Evolutionary conservation across 2,113 vertebrate genomes (phyloP), one percentile per base, ranked within the genome.

Genomic region (Salvelinus alpinus): DNA sequence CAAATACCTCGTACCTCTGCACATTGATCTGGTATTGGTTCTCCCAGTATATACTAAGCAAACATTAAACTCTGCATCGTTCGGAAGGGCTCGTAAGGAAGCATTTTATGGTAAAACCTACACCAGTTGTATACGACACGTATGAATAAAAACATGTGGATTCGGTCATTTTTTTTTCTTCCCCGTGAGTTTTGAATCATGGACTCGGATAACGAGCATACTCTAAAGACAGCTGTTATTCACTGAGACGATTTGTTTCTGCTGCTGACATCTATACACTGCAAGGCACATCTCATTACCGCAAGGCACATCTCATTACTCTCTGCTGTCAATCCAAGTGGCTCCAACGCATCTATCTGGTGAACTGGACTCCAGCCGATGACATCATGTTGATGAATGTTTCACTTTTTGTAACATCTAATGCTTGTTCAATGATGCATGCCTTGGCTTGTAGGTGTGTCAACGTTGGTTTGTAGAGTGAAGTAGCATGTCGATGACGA

Each of bases 241-340:
- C 76, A 70, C 75, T 20, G 22, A 66, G 64, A 57, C 29, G 59
- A 71, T 73, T 75, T 80, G 67, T 14, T 74, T 79, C 70, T 44
- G 59, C 76, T 76, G 73, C 71, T 83, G 72, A 77, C 69, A 64
- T 67, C 44, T 48, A 29, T 11, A 44, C 38, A 44, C 38, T 0
- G 38, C 38, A 44, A 11, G 38, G 38, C 38, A 44, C 38, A 44
- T 44, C 38, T 44, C 38, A 69, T 79, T 29, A 72, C 24, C 51
- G 62, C 65, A 70, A 74, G 78, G 27, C 59, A 67, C 77, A 73
- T 60, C 72, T 71, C 74, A 75, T 80, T 80, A 76, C 78, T 69
- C 64, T 81, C 64, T 68, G 70, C 84, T 83, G 84, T 75, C 84
- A 82, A 80, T 85, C 81, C 79, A 57, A 59, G 48, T 70, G 22